Base-by-base conservation (phyloP, 2,888 invertebrate species). In the Craniophora ligustri region DNA sequence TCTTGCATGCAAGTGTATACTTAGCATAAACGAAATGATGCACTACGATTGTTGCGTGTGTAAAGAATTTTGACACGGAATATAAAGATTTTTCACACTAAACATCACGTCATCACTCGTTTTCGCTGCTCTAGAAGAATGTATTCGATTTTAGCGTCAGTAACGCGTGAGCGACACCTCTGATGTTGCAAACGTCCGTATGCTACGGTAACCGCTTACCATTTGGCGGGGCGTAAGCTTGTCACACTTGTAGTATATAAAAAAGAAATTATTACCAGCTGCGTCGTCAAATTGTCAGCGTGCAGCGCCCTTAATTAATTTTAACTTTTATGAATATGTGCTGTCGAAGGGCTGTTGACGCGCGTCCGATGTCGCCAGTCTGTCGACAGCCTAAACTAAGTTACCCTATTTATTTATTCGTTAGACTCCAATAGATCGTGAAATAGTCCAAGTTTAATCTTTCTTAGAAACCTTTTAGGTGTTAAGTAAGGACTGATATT, bases 401-500 rank as follows among this genome's bases (percentile, higher is more conserved):
- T 85, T 85, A 86, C 82, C 82, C 64, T 88, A 88, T 88, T 89
- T 88, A 88, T 88, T 89, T 88, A 88, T 88, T 88, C 84, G 68
- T 86, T 85, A 76, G 63, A 67, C 35, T 28, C 58, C 60, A 65
- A 75, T 86, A 84, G 83, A 79, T 69, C 80, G 81, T 79, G 78
- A 79, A 74, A 68, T 76, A 71, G 66, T 75, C 60, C 70, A 69
- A 63, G 65, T 76, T 71, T 61, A 62, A 70, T 57, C 67, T 61
- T 71, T 61, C 55, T 53, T 76, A 67, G 66, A 46, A 50, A 57
- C 78, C 81, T 75, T 76, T 80, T 92, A 91, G 90, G 62, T 76
- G 71, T 86, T 92, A 92, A 92, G 92, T 90, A 89, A 86, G 92
- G 89, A 92, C 92, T 92, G 92, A 92, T 92, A 89, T 80, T 85